These are phyloP conservation scores for Cladopsammia gracilis DNA, from an alignment of 64 coral and sea anemone species.

Conservation along the genomic window DNA sequence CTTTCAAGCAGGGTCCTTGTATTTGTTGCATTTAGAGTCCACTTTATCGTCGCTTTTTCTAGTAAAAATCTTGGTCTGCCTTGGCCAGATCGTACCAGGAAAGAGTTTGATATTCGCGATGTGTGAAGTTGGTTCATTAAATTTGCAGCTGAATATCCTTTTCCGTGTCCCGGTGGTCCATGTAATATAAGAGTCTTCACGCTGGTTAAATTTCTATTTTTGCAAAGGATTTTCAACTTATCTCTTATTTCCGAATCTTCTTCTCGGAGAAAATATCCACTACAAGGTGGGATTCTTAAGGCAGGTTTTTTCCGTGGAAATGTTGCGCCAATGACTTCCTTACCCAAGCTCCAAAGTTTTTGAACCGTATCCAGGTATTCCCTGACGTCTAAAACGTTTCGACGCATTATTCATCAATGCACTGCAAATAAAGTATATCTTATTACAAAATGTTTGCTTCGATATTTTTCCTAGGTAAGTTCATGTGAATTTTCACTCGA, in stretches of 20 bases:
- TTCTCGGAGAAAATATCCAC: neutral
- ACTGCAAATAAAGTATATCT: too few relatives aligned
- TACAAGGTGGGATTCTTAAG: neutral
- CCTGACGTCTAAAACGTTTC: too few relatives aligned
- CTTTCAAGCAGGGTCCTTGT: neutral
- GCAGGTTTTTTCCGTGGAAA: neutral
- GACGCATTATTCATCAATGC: too few relatives aligned
- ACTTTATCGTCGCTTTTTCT: neutral
- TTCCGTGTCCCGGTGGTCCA: neutral
- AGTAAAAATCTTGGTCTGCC: neutral
- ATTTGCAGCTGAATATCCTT: neutral
- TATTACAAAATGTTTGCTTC: too few relatives aligned
- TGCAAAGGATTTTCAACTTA: neutral
- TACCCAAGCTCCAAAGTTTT: neutral
- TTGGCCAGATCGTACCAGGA: too few relatives aligned
- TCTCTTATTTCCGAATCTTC: neutral
- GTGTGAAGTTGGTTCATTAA: slow-evolving; percentile 1
- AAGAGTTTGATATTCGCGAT: too few relatives aligned
- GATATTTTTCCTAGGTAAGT: too few relatives aligned
- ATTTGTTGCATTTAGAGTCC: neutral
- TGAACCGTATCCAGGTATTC: neutral
- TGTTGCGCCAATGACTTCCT: neutral
- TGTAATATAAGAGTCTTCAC: neutral
- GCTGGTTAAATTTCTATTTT: neutral
- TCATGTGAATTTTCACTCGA: too few relatives aligned